Evolutionary conservation across 92 coral and sea anemone species (phyloP), one percentile per base, ranked within the genome.

Genomic region (Desmophyllum pertusum): DNA sequence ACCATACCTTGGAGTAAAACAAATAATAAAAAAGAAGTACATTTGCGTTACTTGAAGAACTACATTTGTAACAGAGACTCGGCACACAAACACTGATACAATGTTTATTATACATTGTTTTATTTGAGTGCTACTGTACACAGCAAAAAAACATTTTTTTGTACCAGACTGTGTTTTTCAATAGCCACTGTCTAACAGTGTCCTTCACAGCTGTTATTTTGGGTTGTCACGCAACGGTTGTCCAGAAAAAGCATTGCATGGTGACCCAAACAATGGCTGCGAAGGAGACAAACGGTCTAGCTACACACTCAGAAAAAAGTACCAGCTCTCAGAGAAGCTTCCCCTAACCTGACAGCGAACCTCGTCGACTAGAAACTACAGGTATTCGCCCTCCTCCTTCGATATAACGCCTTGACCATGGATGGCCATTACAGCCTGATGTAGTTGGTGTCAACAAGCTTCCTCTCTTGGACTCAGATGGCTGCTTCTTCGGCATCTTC

Each of bases 321-420:
- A n/a, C n/a, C n/a, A 66, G n/a, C 52, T 5, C 8, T 14, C 10
- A n/a, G n/a, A 0, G n/a, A 57, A 14, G 25, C 10, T 21, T 19
- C 25, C 21, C 38, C 86, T 50, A 45, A 93, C 97, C 97, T 70
- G 89, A 62, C 46, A 88, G 81, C 4, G 97, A 90, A 48, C 91
- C 98, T 66, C 98, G 88, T 73, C 98, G 86, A 59, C 87, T 94
- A n/a, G 90, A 65, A 27, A 94, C 86, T 21, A 89, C 75, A 40
- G 98, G 98, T 13, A 94, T 94, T 55, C 98, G 88, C 63, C 90
- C 91, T 42, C 91, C 94, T 70, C 84, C 89, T 8, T 91, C 97
- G 6, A 71, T 81, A 33, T 91, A 84, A 2, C 77, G 66, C 61
- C 94, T 84, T 8, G 88, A 64, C 53, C 83, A 75, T 8, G 88